phyloP scores from a whole-genome alignment of 2,113 vertebrate genomes.

The Thinocorus orbignyianus region DNA sequence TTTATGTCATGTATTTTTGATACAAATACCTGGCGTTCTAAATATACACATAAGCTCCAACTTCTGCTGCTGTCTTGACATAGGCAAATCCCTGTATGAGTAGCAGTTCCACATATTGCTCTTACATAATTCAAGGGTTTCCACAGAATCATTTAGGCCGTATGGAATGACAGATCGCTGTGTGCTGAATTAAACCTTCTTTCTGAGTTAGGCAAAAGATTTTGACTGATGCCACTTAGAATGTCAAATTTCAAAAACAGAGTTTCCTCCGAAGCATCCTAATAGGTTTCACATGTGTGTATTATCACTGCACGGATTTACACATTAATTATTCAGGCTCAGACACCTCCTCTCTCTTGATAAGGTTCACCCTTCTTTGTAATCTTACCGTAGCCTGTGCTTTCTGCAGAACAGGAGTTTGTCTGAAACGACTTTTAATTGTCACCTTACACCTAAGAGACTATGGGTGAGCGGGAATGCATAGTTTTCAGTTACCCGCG shows the following conservation, averaged over 20 bases:
- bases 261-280: not conserved
- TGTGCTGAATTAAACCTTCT: not conserved
- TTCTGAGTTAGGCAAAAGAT: not conserved
- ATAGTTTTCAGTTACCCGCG: not conserved
- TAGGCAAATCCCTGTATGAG: not conserved
- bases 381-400: not conserved
- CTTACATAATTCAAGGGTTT: not conserved
- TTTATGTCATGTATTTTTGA: not conserved
- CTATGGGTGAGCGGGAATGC: no score
- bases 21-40: not conserved
- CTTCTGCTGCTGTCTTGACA: not conserved
- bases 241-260: not conserved
- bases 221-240: not conserved
- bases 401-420: not conserved
- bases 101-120: not conserved
- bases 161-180: not conserved
- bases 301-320: not conserved
- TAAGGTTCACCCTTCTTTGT: not conserved
- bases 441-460: not conserved
- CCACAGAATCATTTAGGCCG: not conserved
- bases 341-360: not conserved
- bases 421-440: not conserved
- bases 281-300: not conserved
- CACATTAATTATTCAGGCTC: not conserved
- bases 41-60: not conserved